Evolutionary conservation across 2,888 invertebrate species (phyloP).

Genomic region (Dasypogon diadema): DNA sequence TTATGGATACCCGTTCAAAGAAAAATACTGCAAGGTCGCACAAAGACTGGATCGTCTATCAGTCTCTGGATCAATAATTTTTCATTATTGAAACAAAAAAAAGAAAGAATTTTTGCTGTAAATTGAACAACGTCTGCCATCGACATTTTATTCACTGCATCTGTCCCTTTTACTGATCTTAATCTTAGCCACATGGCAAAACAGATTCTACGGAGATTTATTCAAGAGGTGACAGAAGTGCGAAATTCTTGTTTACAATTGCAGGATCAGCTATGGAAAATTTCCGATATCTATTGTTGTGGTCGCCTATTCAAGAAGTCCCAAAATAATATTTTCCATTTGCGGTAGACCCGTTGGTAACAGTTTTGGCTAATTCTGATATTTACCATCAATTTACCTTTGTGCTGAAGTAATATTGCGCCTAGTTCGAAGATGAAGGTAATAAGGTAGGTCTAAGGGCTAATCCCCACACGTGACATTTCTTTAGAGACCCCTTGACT

Average conservation of each 20-base stretch:
- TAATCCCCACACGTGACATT: constrained; percentile 48
- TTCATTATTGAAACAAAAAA: neutral
- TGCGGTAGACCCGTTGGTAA: neutral
- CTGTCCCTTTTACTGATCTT: constrained; percentile 20
- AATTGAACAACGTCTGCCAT: neutral
- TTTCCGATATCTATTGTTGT: neutral
- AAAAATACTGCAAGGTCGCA: constrained; percentile 32
- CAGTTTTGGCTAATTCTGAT: neutral
- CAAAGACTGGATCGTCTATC: constrained; percentile 16
- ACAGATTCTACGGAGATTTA: neutral
- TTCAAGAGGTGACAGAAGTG: neutral
- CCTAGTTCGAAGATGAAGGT: neutral
- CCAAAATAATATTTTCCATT: neutral
- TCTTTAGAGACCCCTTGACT: constrained; percentile 39
- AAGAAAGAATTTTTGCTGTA: neutral
- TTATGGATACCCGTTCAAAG: constrained; percentile 32
- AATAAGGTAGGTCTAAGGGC: constrained; percentile 14
- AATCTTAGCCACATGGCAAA: constrained; percentile 21
- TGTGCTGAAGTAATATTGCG: neutral
- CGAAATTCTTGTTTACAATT: neutral
- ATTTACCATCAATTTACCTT: constrained; percentile 19
- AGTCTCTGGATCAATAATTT: constrained; percentile 31
- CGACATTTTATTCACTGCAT: neutral
- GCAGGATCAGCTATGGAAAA: neutral
- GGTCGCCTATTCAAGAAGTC: neutral